Evolutionary conservation across 1,140 invertebrate species (phyloP), one percentile per base, ranked within the genome.

Genomic region (Zelostemma sp.): DNA sequence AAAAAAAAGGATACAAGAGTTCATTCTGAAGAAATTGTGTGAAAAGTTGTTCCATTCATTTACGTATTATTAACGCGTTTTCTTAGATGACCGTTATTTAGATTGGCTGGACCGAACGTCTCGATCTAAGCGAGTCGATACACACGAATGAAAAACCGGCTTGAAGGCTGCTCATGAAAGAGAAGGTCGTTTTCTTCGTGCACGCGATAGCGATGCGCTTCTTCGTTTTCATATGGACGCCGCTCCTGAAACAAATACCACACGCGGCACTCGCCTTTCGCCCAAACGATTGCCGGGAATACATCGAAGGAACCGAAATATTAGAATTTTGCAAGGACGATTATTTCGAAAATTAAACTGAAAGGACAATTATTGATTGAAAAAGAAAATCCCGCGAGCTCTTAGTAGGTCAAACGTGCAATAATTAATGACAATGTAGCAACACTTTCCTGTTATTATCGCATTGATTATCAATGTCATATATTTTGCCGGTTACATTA

Each of bases 141-240:
- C 46, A 48, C 59, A 55, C 59, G 66, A 60, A 60, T 67, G 64
- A 68, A 68, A 72, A 67, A 72, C 68, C 68, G 56, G 68, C 68
- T 67, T 55, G 55, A 72, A 59, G 61, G 61, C 55, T 71, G 62
- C 62, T 71, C 58, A 58, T 66, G 62, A 71, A 62, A 66, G 59
- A 62, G 68, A 72, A 72, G 68, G 68, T 72, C 63, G 60, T 67
- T 63, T 66, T 58, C 58, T 59, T 53, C 9, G 35, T 57, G 38
- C 56, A 51, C 56, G 57, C 55, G 33, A 63, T 63, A 67, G 40
- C 60, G 40, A 16, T 21, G 51, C 51, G 63, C 68, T 33, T 72
- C 64, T 72, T 72, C 69, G 60, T 64, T 72, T 72, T 56, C 56
- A 61, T 47, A 25, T 35, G 50, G 57, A 64, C 60, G 60, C 59